phyloP scores from a whole-genome alignment of 1,140 invertebrate species.

The Orchesella cincta region DNA sequence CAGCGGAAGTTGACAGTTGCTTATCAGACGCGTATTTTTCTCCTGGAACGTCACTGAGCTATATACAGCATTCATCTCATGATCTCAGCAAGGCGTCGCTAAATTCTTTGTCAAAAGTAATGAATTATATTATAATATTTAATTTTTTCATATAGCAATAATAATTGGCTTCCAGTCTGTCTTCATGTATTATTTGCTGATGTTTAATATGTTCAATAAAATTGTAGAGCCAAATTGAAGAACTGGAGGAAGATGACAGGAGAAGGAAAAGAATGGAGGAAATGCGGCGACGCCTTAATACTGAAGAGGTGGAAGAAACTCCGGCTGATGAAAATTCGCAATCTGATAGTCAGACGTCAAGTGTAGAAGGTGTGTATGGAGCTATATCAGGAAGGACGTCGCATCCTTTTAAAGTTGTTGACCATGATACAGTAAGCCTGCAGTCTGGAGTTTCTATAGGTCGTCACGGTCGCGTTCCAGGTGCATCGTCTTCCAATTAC shows the following conservation, averaged over 20 bases:
- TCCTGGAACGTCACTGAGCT: neutral
- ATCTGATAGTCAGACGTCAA: slow-evolving; percentile 76
- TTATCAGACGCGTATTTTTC: slow-evolving; percentile 54
- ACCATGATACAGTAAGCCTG: slow-evolving; percentile 80
- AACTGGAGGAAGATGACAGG: slow-evolving; percentile 36
- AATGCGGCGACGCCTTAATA: slow-evolving; percentile 53
- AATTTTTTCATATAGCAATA: too few species aligned
- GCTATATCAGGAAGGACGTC: slow-evolving; percentile 62
- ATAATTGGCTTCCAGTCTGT: too few species aligned
- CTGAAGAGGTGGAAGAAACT: slow-evolving; percentile 66
- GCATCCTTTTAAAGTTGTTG: slow-evolving; percentile 79
- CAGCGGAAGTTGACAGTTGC: slow-evolving; percentile 56
- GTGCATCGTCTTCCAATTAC: slow-evolving; percentile 26
- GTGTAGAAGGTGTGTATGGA: slow-evolving; percentile 62
- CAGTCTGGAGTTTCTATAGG: slow-evolving; percentile 39
- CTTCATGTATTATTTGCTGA: too few species aligned
- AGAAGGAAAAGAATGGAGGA: slow-evolving; percentile 40
- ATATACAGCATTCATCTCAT: neutral
- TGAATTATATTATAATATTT: too few species aligned
- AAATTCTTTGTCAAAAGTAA: slow-evolving; percentile 34
- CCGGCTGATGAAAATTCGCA: slow-evolving; percentile 73
- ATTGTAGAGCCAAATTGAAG: slow-evolving; percentile 26
- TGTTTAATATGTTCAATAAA: too few species aligned
- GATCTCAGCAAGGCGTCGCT: slow-evolving; percentile 23
- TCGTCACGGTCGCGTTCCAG: slow-evolving; percentile 29